Evolutionary conservation across 2,888 invertebrate species (phyloP).

Genomic region (Stenichneumon culpator): DNA sequence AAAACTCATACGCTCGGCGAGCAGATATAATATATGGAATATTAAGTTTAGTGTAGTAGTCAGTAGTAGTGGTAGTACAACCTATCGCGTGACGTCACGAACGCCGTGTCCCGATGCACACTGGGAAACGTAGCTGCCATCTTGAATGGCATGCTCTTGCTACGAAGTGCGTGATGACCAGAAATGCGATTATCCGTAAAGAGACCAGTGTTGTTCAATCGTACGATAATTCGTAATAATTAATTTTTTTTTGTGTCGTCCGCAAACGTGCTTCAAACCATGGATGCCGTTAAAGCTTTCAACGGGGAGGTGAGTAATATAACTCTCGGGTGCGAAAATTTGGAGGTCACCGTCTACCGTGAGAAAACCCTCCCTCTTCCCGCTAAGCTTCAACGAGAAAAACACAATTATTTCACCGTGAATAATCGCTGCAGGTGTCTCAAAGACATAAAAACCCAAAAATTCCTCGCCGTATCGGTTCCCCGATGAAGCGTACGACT

Average conservation of each 20-base stretch:
- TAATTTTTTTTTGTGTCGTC: conserved; percentile 63
- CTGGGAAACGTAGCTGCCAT: conserved; percentile 79
- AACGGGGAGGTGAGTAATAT: conserved; percentile 91
- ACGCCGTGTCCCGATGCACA: conserved; percentile 69
- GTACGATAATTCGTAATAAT: conserved; percentile 72
- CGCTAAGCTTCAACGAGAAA: conserved; percentile 55
- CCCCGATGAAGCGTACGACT: conserved; percentile 20
- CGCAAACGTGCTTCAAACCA: conserved; percentile 77
- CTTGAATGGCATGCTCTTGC: conserved; percentile 83
- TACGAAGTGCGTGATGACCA: conserved; percentile 79
- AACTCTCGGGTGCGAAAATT: conserved; percentile 66
- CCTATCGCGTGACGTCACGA: conserved; percentile 63
- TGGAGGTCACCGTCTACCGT: conserved; percentile 76
- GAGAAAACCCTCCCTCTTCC: conserved; percentile 72
- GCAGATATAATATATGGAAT: conserved; percentile 6
- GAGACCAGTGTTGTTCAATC: conserved; percentile 68
- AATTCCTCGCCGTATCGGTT: neutral
- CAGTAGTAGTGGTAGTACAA: conserved; percentile 16
- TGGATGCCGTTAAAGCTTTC: conserved; percentile 95
- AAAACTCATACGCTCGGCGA: neutral
- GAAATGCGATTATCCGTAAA: conserved; percentile 77
- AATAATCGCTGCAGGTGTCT: conserved; percentile 11
- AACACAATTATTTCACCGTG: conserved; percentile 10
- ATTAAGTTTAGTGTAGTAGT: neutral
- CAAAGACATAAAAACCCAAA: neutral